Conservation (phyloP, 2,888 invertebrate genomes). For the Aporophyla lueneburgensis region DNA sequence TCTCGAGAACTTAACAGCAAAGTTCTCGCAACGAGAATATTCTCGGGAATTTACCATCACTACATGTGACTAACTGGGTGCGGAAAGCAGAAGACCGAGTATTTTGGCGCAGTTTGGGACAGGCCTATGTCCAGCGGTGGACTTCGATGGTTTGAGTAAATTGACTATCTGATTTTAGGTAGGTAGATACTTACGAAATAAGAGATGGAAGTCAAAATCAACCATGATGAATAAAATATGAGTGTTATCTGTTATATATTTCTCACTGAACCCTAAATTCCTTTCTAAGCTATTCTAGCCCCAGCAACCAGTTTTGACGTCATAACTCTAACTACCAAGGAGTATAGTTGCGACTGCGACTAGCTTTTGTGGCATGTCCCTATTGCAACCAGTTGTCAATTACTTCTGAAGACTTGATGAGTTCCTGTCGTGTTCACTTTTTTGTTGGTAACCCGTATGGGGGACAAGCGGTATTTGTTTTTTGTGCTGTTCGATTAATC, state of each 20-base stretch:
- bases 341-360: slow-evolving; percentile 6
- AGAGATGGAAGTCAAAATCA: neutral
- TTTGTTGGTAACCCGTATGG: slow-evolving; percentile 21
- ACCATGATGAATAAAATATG: neutral
- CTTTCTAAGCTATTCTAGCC: slow-evolving; percentile 19
- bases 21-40: too few relatives aligned
- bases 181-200: neutral
- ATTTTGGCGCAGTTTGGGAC: neutral
- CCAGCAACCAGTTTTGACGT: slow-evolving; percentile 31
- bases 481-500: neutral
- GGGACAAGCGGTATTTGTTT: slow-evolving; percentile 26
- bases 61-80: neutral
- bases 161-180: neutral
- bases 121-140: neutral
- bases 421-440: slow-evolving; percentile 41
- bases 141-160: neutral
- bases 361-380: slow-evolving; percentile 31
- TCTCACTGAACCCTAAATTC: slow-evolving; percentile 43
- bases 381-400: slow-evolving; percentile 49
- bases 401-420: slow-evolving; percentile 46
- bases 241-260: neutral
- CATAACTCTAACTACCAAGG: slow-evolving; percentile 47
- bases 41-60: too few relatives aligned
- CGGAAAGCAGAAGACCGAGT: too few relatives aligned
- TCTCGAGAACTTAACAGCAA: too few relatives aligned